phyloP scores from a whole-genome alignment of 92 coral and sea anemone genomes.

The Zoanthus gigantus region DNA sequence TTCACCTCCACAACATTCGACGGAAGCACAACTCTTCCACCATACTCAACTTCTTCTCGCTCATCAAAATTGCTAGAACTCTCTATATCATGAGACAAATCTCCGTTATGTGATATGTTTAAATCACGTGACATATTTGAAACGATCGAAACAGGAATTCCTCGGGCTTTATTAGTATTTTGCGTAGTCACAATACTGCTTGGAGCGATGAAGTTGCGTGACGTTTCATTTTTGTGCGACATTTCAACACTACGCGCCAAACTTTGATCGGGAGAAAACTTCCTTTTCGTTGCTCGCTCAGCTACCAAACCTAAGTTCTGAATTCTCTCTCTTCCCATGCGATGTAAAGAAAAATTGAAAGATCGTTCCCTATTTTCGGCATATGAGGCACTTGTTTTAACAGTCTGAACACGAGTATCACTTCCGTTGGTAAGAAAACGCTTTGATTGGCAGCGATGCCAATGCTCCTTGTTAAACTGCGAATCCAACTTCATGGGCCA shows the following conservation, averaged over 20 bases:
- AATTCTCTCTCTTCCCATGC: conserved; percentile 20
- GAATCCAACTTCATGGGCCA: conserved; percentile 31
- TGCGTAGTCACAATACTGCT: conserved; percentile 10
- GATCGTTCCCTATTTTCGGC: neutral
- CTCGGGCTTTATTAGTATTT: neutral
- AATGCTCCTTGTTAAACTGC: neutral
- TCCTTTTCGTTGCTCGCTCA: neutral
- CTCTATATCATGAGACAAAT: neutral
- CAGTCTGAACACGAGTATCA: conserved; percentile 29
- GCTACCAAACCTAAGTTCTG: neutral
- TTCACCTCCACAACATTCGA: conserved; percentile 26
- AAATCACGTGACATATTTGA: conserved; percentile 19
- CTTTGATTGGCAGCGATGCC: neutral
- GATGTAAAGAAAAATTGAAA: neutral
- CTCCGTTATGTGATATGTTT: neutral
- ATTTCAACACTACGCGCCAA: conserved; percentile 6
- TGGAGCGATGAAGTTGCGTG: conserved; percentile 7
- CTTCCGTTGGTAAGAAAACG: neutral
- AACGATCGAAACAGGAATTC: conserved; percentile 12
- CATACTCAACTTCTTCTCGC: neutral
- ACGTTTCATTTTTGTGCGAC: neutral
- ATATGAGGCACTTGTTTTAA: conserved; percentile 4
- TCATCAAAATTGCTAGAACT: neutral
- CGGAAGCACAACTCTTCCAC: conserved; percentile 24
- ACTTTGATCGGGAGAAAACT: neutral